Conservation (phyloP, 2,888 invertebrate genomes). For the Scaptomyza polygonia region DNA sequence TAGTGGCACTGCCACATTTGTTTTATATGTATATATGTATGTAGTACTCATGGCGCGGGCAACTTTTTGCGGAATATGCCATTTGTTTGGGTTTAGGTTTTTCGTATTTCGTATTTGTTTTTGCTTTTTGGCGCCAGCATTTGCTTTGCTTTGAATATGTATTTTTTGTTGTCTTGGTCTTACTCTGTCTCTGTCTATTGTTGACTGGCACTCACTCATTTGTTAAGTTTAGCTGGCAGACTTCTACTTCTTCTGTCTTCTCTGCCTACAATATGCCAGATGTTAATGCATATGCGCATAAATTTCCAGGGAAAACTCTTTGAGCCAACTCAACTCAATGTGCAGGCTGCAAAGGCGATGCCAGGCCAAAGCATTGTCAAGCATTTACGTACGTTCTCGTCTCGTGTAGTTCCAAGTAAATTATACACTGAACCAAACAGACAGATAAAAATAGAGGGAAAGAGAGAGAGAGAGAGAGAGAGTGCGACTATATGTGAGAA, state of each 20-base stretch:
- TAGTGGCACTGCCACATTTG: constrained; percentile 44
- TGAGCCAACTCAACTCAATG: constrained; percentile 15
- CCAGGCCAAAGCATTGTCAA: constrained; percentile 27
- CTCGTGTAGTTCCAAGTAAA: constrained; percentile 17
- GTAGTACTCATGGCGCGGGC: constrained; percentile 7
- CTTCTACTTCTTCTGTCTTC: too few species aligned
- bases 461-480: background rate
- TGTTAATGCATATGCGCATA: constrained; percentile 76
- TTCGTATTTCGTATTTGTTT: too few species aligned
- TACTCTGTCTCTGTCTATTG: background rate
- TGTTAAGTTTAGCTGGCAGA: constrained; percentile 61
- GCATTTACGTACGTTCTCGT: constrained; percentile 3
- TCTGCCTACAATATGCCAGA: constrained; percentile 43
- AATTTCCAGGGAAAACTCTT: constrained; percentile 42
- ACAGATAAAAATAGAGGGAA: too few species aligned
- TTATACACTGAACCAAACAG: constrained; percentile 1
- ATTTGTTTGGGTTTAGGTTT: constrained; percentile 25
- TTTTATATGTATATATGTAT: constrained; percentile 13
- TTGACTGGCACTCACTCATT: constrained; percentile 61
- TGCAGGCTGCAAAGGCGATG: constrained; percentile 4
- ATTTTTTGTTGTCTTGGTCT: constrained; percentile 17
- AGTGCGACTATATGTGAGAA: background rate
- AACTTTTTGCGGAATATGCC: constrained; percentile 29
- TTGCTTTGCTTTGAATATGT: constrained; percentile 35
- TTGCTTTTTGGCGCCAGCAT: constrained; percentile 48